These are phyloP conservation scores for Diuraphis noxia DNA, from an alignment of 1,140 invertebrate genomes.

Conservation along the genomic window DNA sequence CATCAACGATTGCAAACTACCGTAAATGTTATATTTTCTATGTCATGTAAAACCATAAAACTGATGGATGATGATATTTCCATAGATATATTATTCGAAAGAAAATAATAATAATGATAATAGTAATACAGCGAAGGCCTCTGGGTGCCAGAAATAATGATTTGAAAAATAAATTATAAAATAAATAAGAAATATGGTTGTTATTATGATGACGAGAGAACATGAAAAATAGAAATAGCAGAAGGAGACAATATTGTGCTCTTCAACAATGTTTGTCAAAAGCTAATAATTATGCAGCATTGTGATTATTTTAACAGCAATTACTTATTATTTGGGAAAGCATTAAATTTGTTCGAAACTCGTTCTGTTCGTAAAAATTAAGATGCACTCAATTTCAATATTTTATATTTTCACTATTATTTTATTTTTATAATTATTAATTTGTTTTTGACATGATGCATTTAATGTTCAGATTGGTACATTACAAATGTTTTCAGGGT, in stretches of 20 bases:
- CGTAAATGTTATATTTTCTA: conserved; percentile 38
- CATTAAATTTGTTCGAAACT: background rate
- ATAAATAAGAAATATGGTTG: background rate
- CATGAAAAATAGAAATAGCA: conserved; percentile 56
- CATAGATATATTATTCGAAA: background rate
- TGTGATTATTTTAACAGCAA: background rate
- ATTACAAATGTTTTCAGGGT: background rate
- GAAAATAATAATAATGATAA: background rate
- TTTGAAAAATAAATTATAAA: conserved; percentile 49
- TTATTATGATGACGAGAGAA: conserved; percentile 55
- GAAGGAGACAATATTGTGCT: conserved; percentile 15
- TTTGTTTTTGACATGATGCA: background rate
- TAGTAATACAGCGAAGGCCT: conserved; percentile 23
- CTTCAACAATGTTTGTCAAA: conserved; percentile 1
- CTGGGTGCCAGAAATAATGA: conserved; percentile 54
- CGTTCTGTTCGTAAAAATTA: background rate
- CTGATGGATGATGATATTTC: background rate
- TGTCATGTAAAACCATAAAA: conserved; percentile 13
- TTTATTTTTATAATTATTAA: background rate
- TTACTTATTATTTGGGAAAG: background rate
- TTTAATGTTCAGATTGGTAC: background rate
- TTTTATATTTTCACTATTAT: background rate
- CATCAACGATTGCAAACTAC: conserved; percentile 36
- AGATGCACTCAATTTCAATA: background rate
- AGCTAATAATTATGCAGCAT: background rate